These are phyloP conservation scores for Myotis brandtii DNA, from an alignment of 2,113 vertebrate genomes.

Conservation along the genomic window DNA sequence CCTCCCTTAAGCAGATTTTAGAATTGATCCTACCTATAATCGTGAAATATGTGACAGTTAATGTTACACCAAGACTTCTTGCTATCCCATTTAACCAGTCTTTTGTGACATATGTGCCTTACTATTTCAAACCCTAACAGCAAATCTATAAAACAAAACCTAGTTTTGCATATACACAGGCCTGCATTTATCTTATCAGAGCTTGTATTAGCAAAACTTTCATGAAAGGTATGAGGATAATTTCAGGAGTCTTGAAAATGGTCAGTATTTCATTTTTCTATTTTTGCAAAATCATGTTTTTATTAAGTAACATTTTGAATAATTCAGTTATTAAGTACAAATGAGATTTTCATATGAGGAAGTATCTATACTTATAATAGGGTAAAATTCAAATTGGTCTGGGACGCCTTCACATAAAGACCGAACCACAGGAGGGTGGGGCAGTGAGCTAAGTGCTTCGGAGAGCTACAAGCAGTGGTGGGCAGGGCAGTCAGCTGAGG, in stretches of 20 bases:
- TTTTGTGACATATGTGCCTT: not conserved
- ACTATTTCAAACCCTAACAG: constrained; percentile 35
- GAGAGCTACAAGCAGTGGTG: no score
- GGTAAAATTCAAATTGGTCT: no score
- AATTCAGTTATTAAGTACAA: constrained; percentile 1
- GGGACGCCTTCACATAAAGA: no score
- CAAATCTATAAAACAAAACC: constrained; percentile 57
- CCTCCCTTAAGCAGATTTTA: not conserved
- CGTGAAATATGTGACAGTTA: constrained; percentile 49
- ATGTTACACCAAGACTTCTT: not conserved
- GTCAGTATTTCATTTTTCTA: not conserved
- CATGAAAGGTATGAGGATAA: not conserved
- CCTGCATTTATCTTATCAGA: not conserved
- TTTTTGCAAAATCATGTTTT: constrained; percentile 36
- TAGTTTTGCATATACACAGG: not conserved
- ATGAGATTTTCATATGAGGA: not conserved
- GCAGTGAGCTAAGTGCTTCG: no score
- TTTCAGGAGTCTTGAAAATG: constrained; percentile 37
- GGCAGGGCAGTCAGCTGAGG: no score
- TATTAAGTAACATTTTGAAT: constrained; percentile 34
- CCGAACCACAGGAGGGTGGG: no score
- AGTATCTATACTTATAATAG: not conserved
- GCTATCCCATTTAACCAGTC: constrained; percentile 8
- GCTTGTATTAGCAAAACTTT: not conserved
- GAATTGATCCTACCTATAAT: constrained; percentile 30